Conservation (phyloP, 2,888 invertebrate genomes). For the Theristus sp. region DNA sequence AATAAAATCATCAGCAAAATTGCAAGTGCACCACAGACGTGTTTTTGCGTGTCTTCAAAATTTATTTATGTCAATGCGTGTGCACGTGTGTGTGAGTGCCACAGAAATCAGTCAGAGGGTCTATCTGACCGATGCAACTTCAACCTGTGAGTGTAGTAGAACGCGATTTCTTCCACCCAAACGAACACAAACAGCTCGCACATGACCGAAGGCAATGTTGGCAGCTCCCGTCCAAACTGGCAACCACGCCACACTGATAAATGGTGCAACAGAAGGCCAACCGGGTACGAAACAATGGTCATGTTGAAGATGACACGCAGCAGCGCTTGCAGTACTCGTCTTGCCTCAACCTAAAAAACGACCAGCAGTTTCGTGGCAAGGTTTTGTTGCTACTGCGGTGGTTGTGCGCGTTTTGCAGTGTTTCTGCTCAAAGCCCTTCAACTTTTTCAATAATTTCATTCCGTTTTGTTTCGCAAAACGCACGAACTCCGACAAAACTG, state of each 20-base stretch:
- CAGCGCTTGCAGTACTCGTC: constrained; percentile 40
- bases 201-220: constrained; percentile 56
- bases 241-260: constrained; percentile 49
- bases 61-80: too few relatives aligned
- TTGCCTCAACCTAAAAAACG: constrained; percentile 21
- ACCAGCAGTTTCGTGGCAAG: neutral
- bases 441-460: neutral
- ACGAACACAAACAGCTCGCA: constrained; percentile 53
- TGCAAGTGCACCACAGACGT: too few relatives aligned
- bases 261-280: constrained; percentile 43
- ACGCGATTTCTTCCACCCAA: constrained; percentile 56
- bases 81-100: neutral
- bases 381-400: too few relatives aligned
- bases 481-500: too few relatives aligned
- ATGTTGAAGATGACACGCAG: constrained; percentile 54
- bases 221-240: constrained; percentile 47
- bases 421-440: too few relatives aligned
- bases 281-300: constrained; percentile 47
- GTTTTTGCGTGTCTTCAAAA: too few relatives aligned
- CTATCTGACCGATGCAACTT: too few relatives aligned
- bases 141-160: constrained; percentile 63
- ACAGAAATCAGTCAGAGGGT: too few relatives aligned
- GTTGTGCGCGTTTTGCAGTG: too few relatives aligned
- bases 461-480: neutral
- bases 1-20: neutral